These are phyloP conservation scores for Pelosia muscerda DNA, from an alignment of 2,888 invertebrate species.

Conservation along the genomic window DNA sequence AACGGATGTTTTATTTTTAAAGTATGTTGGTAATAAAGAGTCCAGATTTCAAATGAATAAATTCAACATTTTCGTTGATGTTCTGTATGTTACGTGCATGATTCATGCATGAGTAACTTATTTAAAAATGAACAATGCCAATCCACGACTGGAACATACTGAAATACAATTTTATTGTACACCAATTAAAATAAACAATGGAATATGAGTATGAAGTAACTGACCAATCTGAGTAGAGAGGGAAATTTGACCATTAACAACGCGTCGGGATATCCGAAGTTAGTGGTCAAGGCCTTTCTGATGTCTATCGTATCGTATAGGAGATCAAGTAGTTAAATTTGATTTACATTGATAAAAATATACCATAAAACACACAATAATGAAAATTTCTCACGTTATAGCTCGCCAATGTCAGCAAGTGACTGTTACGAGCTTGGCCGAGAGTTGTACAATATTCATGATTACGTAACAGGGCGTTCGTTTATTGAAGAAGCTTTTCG, in stretches of 20 bases:
- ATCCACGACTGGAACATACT: background rate
- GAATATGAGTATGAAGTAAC: no score
- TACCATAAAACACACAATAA: no score
- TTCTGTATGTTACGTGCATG: background rate
- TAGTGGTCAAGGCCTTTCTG: no score
- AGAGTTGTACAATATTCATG: background rate
- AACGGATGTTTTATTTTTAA: background rate
- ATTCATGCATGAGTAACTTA: slow-evolving; percentile 1
- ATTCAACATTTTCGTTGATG: background rate
- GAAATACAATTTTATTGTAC: background rate
- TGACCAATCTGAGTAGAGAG: no score
- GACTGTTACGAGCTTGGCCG: slow-evolving; percentile 82
- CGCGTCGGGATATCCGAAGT: no score
- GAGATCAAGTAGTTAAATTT: no score
- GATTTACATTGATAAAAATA: no score
- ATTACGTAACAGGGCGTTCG: background rate
- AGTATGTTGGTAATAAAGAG: background rate
- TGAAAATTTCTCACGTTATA: background rate
- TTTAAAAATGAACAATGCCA: slow-evolving; percentile 1
- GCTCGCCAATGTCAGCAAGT: background rate
- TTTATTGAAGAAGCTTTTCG: background rate
- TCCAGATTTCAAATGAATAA: background rate
- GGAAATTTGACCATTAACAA: no score
- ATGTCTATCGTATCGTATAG: no score
- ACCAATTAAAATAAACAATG: background rate